A percentile compares a stretch with the other conserved stretches of the same genome.
These are phyloP conservation scores for Argynnis bischoffii DNA, from an alignment of 2,888 invertebrate species.

Conservation along the genomic window DNA sequence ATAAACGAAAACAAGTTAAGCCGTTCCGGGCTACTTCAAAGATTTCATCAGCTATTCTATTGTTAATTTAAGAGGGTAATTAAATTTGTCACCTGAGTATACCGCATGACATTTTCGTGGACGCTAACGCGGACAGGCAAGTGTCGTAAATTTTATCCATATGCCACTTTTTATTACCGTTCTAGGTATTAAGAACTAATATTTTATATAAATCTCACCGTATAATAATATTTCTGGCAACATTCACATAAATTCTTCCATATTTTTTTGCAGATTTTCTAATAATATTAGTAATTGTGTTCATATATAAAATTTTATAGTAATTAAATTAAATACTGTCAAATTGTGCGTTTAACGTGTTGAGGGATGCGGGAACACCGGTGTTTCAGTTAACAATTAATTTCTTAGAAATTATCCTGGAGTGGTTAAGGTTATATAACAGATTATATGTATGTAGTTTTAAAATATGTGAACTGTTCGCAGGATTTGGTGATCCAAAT, in stretches of 20 bases:
- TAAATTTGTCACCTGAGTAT: constrained; percentile 42
- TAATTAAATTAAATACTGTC: no score
- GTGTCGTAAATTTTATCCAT: constrained; percentile 25
- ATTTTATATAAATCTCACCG: constrained; percentile 1
- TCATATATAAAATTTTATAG: no score
- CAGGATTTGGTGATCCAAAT: no score
- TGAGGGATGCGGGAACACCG: no score
- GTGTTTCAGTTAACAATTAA: no score
- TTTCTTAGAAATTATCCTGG: no score
- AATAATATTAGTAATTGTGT: no score
- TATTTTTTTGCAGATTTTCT: not conserved
- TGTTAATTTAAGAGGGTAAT: constrained; percentile 48
- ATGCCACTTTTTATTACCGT: constrained; percentile 26
- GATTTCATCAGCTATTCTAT: constrained; percentile 46
- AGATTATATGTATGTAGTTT: no score
- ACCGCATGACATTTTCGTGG: constrained; percentile 22
- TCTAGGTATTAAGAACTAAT: constrained; percentile 24
- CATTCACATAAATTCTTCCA: not conserved
- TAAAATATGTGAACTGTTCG: no score
- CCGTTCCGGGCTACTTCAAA: constrained; percentile 30
- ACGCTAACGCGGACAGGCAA: constrained; percentile 19
- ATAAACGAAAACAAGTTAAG: constrained; percentile 1
- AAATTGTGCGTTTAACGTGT: no score
- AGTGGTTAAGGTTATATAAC: no score
- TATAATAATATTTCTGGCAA: not conserved